Evolutionary conservation across 2,888 invertebrate genomes (phyloP), one percentile per base, ranked within the genome.

Genomic region (Yponomeuta plumbellus): DNA sequence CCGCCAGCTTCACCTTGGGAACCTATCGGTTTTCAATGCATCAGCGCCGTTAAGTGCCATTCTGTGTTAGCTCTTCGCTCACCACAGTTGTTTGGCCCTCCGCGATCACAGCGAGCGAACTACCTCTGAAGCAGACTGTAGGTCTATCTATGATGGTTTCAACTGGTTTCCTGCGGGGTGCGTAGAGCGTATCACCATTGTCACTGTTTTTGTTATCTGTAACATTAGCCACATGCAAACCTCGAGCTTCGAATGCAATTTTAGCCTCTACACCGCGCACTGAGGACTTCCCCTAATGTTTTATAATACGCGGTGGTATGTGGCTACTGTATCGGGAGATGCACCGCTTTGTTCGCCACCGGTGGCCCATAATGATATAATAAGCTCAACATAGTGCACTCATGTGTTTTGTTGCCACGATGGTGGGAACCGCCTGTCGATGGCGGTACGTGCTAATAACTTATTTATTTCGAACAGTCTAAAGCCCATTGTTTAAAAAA

Each of bases 171-270:
- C 83, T 80, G 79, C 71, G 69, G 39, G 8, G 69, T 71, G 75
- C 73, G 71, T 76, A 75, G 75, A 77, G 79, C 78, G 76, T 78
- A 74, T 75, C 77, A 72, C 73, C 74, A 81, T 82, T 82, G 82
- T 83, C 74, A 76, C 74, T 67, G 74, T 82, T 82, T 83, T 84
- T 82, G 78, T 76, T 64, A 71, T 74, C 79, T 77, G 76, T 75
- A 67, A 52, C 44, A 52, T 52, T 52, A 52, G 44, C 44, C 2
- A 17, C 17, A 52, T 13, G 44, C 44, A 13, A 52, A 52, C 3
- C 1, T 52, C 17, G 44, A 52, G 44, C 44, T 52, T 17, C 3
- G 17, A 1, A 1, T 52, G 13, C 13, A 1, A 52, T 52, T 52
- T 1, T 52, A 52, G 44, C 44, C 17, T 5, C 17, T 52, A 52